Evolutionary conservation across 2,797 vertebrate species (phyloP).

Genomic region (Micropoecilia bifurca): DNA sequence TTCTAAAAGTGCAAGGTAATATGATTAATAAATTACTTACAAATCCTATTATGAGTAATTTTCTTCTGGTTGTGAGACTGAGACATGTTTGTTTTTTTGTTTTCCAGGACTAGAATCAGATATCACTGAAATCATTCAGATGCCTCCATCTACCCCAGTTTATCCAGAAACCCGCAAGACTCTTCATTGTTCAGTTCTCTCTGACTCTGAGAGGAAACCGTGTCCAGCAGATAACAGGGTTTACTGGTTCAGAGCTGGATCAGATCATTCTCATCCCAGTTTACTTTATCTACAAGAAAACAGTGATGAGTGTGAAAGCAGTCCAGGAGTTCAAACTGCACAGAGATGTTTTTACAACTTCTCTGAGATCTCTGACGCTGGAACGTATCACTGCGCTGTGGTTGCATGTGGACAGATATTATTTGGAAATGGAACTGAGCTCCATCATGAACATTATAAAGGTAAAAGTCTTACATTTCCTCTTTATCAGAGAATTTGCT

Average conservation of each 20-base stretch:
- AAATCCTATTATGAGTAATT: background rate
- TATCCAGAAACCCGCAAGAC: constrained; percentile 9
- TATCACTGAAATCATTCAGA: constrained; percentile 5
- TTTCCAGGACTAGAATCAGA: constrained; percentile 10
- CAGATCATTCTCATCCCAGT: constrained; percentile 8
- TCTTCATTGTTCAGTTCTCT: constrained; percentile 40
- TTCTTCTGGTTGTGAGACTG: rapidly evolving
- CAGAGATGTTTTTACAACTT: constrained; percentile 43
- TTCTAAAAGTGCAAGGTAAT: constrained; percentile 42
- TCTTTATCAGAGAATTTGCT: background rate
- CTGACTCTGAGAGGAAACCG: background rate
- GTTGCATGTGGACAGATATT: constrained; percentile 43
- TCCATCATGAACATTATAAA: background rate
- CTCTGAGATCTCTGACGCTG: constrained; percentile 33
- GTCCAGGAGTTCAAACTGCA: background rate
- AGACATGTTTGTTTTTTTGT: background rate
- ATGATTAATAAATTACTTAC: background rate
- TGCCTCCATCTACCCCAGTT: background rate
- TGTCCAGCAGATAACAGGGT: constrained; percentile 30
- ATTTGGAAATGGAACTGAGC: constrained; percentile 23
- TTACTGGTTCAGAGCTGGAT: constrained; percentile 36
- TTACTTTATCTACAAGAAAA: constrained; percentile 24
- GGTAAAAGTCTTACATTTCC: background rate
- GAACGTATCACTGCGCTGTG: constrained; percentile 59
- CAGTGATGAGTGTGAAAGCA: constrained; percentile 9